Evolutionary conservation across 2,113 vertebrate species (phyloP), one percentile per base, ranked within the genome.

Genomic region (Bettongia penicillata): DNA sequence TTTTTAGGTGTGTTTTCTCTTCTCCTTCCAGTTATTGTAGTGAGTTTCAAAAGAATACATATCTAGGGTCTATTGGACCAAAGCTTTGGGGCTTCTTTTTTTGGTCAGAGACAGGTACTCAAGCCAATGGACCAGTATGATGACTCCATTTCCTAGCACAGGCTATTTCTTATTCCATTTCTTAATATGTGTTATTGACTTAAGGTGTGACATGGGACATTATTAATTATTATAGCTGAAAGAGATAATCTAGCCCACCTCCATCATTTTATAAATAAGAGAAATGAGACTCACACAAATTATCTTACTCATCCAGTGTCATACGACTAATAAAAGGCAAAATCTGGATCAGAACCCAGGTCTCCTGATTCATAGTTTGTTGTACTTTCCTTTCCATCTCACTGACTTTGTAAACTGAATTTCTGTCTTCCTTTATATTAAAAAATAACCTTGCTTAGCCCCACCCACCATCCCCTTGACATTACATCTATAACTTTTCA

Each of bases 51-150:
- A 43, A 84, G 68, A 84, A n/a, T 37, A 84, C 2, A 84, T 84
- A 5, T 84, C n/a, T 84, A 43, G 19, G n/a, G n/a, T 84, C 94
- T 89, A 91, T 53, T 94, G 31, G 26, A 84, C 91, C 61, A 94
- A 1, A 50, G 49, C 10, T 7, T 43, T 43, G 68, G 57, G 2
- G 23, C 16, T 57, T 23, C 91, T 93, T 84, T 51, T 3, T 94
- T 49, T 89, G 9, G 53, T 48, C 90, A 89, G 23, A 12, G 49
- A 26, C 22, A 92, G 47, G 47, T 91, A 95, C 84, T 93, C 16
- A 90, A 84, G 51, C 51, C 3, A 92, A 31, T 16, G 91, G 50
- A 94, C 11, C 26, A 92, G 2, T 52, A 26, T 24, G 22, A 26
- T 43, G 68, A 84, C 16, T 43, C n/a, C n/a, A 43, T 84, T 84